Percentiles rank a stretch among this genome's conserved stretches.
Evolutionary conservation across 2,888 invertebrate species (phyloP).

Genomic region (Harpalus rubripes): DNA sequence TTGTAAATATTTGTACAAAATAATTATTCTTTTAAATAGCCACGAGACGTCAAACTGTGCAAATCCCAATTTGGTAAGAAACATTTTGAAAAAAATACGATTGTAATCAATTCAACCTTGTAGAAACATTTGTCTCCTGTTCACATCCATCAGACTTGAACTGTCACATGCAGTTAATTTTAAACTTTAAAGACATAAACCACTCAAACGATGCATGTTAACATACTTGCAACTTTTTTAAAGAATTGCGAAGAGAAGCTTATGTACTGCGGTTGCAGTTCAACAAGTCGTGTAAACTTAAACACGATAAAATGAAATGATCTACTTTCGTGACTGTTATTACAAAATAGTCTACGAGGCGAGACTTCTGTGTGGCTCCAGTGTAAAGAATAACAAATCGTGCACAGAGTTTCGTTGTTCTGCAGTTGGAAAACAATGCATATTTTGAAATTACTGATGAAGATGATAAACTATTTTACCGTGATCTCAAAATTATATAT

Average conservation of each 20-base stretch:
- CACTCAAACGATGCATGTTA: constrained; percentile 11
- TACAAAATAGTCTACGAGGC: constrained; percentile 47
- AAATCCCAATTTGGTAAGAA: neutral
- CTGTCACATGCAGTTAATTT: neutral
- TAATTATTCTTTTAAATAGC: neutral
- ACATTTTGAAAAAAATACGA: neutral
- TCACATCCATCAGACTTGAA: constrained; percentile 4
- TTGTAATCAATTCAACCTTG: neutral
- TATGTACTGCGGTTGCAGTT: constrained; percentile 8
- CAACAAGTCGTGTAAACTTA: constrained; percentile 57
- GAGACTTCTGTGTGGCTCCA: constrained; percentile 30
- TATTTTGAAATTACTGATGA: constrained; percentile 7
- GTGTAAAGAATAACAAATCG: constrained; percentile 17
- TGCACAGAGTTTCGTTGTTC: neutral
- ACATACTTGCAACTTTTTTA: neutral
- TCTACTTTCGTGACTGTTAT: constrained; percentile 56
- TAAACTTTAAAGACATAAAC: constrained; percentile 7
- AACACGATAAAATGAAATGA: constrained; percentile 55
- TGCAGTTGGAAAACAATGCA: constrained; percentile 10
- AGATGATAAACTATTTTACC: constrained; percentile 22
- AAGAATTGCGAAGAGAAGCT: neutral
- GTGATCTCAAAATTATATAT: neutral
- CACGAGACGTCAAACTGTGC: neutral
- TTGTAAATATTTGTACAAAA: too few relatives aligned
- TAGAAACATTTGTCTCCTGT: neutral